phyloP scores from a whole-genome alignment of 2,113 vertebrate species.

The Agapornis roseicollis region DNA sequence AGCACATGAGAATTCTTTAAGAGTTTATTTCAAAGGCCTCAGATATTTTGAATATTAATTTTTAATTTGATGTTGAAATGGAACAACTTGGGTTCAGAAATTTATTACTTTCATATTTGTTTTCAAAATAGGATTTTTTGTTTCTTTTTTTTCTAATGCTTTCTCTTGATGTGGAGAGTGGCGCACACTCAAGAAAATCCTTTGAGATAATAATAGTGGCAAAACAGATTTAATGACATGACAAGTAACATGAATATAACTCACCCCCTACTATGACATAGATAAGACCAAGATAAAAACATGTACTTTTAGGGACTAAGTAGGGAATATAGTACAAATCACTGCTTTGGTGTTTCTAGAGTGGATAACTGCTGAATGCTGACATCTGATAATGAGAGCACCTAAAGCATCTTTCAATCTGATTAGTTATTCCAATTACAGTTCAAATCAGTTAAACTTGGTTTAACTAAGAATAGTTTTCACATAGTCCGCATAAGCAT shows the following conservation, averaged over 20 bases:
- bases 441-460: slow-evolving; percentile 30
- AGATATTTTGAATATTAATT: not conserved
- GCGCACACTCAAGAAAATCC: not conserved
- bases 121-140: not conserved
- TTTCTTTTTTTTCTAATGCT: not conserved
- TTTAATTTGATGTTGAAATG: slow-evolving; percentile 13
- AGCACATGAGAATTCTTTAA: slow-evolving; percentile 14
- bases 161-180: not conserved
- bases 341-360: not conserved
- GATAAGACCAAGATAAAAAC: not conserved
- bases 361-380: slow-evolving; percentile 5
- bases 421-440: slow-evolving; percentile 65
- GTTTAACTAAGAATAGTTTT: not conserved
- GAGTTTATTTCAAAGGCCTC: slow-evolving; percentile 27
- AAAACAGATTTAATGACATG: not conserved
- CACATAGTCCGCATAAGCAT: not conserved
- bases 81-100: not conserved
- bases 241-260: not conserved
- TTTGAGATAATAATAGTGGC: not conserved
- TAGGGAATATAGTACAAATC: not conserved
- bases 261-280: not conserved
- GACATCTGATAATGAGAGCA: slow-evolving; percentile 16
- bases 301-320: not conserved
- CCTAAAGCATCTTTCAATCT: slow-evolving; percentile 31
- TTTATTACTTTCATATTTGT: not conserved